phyloP scores from a whole-genome alignment of 2,888 invertebrate genomes.

The Philopedon plagiatum region DNA sequence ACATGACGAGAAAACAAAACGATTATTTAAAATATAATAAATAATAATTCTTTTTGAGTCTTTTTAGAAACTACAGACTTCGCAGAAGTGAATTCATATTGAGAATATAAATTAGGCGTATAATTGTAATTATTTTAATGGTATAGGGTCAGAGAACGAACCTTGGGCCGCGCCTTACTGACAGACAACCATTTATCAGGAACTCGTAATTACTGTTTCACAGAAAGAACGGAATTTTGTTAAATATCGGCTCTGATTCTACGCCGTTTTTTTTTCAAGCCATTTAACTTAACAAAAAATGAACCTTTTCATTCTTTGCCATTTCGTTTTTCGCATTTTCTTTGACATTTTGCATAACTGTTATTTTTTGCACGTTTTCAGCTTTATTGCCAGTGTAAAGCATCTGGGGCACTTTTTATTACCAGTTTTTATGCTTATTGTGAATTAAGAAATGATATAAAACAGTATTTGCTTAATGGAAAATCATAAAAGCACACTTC shows the following conservation, averaged over 20 bases:
- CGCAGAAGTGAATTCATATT: neutral
- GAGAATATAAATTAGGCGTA: slow-evolving; percentile 18
- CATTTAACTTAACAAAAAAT: neutral
- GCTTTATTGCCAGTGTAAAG: neutral
- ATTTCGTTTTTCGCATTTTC: neutral
- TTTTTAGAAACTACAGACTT: too few relatives aligned
- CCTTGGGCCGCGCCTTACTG: slow-evolving; percentile 21
- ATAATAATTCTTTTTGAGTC: too few relatives aligned
- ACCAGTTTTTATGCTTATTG: neutral
- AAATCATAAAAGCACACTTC: too few relatives aligned
- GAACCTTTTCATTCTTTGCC: neutral
- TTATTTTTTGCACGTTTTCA: neutral
- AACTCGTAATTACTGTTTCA: slow-evolving; percentile 10
- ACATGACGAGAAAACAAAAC: too few relatives aligned
- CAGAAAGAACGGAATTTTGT: slow-evolving; percentile 19
- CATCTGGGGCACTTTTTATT: neutral
- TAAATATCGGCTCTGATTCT: slow-evolving; percentile 7
- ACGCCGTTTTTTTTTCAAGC: neutral
- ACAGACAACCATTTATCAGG: slow-evolving; percentile 2
- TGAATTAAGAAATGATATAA: neutral
- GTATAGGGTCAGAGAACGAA: slow-evolving; percentile 7
- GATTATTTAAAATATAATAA: too few relatives aligned
- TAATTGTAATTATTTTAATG: slow-evolving; percentile 25
- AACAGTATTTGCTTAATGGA: too few relatives aligned
- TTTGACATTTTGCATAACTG: slow-evolving; percentile 10